Evolutionary conservation across 2,888 invertebrate genomes (phyloP).

Genomic region (Meta bourneti): DNA sequence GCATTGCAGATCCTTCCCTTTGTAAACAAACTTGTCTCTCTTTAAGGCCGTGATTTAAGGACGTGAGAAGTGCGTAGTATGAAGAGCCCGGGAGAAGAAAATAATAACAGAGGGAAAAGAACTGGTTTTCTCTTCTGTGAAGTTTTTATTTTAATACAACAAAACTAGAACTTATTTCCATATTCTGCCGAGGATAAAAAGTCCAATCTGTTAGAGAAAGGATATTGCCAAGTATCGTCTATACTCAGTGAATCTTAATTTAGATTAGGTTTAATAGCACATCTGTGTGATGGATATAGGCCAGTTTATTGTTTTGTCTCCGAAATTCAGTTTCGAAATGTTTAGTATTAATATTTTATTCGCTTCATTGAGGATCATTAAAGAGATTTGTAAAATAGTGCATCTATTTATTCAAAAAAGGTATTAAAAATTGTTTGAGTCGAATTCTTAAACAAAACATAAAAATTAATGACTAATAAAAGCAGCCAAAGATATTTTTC

Average conservation of each 20-base stretch:
- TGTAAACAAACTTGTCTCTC: conserved; percentile 60
- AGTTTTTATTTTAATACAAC: conserved; percentile 25
- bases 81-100: conserved; percentile 3
- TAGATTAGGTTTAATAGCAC: conserved; percentile 5
- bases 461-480: too few relatives aligned
- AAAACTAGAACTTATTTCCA: conserved; percentile 36
- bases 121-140: conserved; percentile 18
- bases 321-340: background rate
- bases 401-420: too few relatives aligned
- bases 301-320: background rate
- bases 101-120: conserved; percentile 11
- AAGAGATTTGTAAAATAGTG: background rate
- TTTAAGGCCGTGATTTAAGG: conserved; percentile 52
- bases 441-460: too few relatives aligned
- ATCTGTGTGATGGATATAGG: background rate
- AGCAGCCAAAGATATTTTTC: too few relatives aligned
- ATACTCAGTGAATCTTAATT: background rate
- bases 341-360: background rate
- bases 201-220: conserved; percentile 25
- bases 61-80: conserved; percentile 20
- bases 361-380: background rate
- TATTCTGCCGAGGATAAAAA: conserved; percentile 9
- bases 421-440: too few relatives aligned
- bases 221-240: conserved; percentile 15
- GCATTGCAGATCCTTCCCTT: conserved; percentile 59